phyloP scores from a whole-genome alignment of 2,797 vertebrate genomes.

The Xenentodon cancila region DNA sequence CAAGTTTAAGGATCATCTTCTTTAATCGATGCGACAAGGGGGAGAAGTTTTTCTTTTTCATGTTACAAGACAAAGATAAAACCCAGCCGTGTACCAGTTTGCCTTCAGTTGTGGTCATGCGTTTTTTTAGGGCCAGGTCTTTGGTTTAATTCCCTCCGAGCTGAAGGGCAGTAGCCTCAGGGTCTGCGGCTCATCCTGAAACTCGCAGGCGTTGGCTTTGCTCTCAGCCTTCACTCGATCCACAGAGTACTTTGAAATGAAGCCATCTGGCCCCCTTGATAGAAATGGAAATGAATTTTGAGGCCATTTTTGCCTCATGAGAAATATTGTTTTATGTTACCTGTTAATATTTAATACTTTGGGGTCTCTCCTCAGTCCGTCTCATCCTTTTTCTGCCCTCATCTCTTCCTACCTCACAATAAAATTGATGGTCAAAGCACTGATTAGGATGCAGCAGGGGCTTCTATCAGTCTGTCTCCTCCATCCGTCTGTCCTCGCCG shows the following conservation, averaged over 20 bases:
- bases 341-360: constrained; percentile 5
- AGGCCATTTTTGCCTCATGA: constrained; percentile 13
- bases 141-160: constrained; percentile 1
- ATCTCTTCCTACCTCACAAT: neutral
- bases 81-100: neutral
- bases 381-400: no score
- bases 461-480: neutral
- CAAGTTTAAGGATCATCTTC: neutral
- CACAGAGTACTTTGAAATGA: constrained; percentile 22
- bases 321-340: constrained; percentile 2
- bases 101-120: constrained; percentile 10
- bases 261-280: constrained; percentile 18
- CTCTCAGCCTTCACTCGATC: constrained; percentile 8
- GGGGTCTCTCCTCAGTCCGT: neutral
- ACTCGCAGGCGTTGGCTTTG: constrained; percentile 2
- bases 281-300: constrained; percentile 28
- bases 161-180: constrained; percentile 23
- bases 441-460: constrained; percentile 2
- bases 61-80: neutral
- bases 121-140: constrained; percentile 5
- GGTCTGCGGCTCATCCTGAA: constrained; percentile 14
- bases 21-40: neutral
- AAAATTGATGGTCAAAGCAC: constrained; percentile 6
- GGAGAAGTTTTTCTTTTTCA: neutral
- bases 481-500: neutral